A percentile compares a stretch with the other conserved stretches of the same genome.
These are phyloP conservation scores for Andrena camellia DNA, from an alignment of 2,888 invertebrate species.

Conservation along the genomic window DNA sequence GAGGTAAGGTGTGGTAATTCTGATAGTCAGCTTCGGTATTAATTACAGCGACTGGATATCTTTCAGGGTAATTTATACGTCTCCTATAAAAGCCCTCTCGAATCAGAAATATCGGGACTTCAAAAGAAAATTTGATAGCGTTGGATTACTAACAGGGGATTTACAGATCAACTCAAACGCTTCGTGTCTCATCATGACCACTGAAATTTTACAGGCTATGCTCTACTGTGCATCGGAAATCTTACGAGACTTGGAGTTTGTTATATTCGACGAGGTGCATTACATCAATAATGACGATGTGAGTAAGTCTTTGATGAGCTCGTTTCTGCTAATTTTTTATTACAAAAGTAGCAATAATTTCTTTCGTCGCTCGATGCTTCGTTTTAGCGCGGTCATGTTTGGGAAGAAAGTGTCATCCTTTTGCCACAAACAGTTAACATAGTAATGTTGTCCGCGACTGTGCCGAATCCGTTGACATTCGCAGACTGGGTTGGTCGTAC, in stretches of 20 bases:
- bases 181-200: constrained; percentile 99
- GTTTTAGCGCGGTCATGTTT: constrained; percentile 96
- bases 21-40: background rate
- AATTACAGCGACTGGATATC: constrained; percentile 25
- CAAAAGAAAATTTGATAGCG: constrained; percentile 95
- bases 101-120: constrained; percentile 99
- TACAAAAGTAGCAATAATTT: background rate
- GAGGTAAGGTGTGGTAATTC: constrained; percentile 85
- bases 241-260: constrained; percentile 98
- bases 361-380: constrained; percentile 9
- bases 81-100: constrained; percentile 99
- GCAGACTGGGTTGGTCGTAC: constrained; percentile 97
- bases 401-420: constrained; percentile 99
- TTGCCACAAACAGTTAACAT: constrained; percentile 97
- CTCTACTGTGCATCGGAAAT: constrained; percentile 97
- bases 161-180: constrained; percentile 97
- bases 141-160: constrained; percentile 97
- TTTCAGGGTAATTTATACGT: constrained; percentile 96
- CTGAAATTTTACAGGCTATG: constrained; percentile 99
- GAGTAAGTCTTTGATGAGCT: constrained; percentile 63
- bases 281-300: constrained; percentile 98
- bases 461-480: constrained; percentile 98
- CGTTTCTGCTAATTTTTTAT: background rate
- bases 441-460: constrained; percentile 98
- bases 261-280: constrained; percentile 99